Evolutionary conservation across 1,140 invertebrate species (phyloP), one percentile per base, ranked within the genome.

Genomic region (Drosophila simulans): DNA sequence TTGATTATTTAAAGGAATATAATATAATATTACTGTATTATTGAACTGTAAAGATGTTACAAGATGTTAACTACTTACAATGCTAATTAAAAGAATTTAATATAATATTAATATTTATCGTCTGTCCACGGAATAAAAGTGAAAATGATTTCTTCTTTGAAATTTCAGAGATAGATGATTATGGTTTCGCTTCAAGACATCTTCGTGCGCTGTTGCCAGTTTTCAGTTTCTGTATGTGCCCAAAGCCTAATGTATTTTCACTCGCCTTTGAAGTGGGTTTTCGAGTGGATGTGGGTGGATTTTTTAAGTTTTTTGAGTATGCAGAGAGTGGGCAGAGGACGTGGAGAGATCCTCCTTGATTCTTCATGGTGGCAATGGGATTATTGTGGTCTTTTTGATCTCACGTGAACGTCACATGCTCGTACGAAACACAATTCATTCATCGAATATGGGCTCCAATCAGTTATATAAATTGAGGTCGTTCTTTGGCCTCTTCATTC

Each of bases 401-500:
- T 8, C 10, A 48, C 34, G 20, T 42, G 46, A 31, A 31, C 31
- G 35, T 13, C 27, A 51, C 42, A 39, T 34, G 22, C 53, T 15
- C 64, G 25, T 66, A 34, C 37, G 27, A 31, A 31, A 31, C 40
- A 37, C 53, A 58, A 42, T 40, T 76, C 73, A 85, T 82, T 70
- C 42, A 75, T 70, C 65, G 56, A 70, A 66, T 75, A 56, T 75
- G 59, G 54, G 45, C 17, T 66, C 48, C 69, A 86, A 70, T 71
- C 64, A 71, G 71, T 80, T 63, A 22, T 39, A 39, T 25, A 51
- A 75, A 69, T 57, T 69, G 43, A 62, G 64, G 40, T 74, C 42
- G 43, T 31, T 25, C 34, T 34, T 46, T 37, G 13, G 35, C 53
- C 11, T 52, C 27, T 25, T 13, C 27, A 10, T 25, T 57, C 20